A percentile compares a stretch with the other conserved stretches of the same genome.
Evolutionary conservation across 2,888 invertebrate genomes (phyloP).

Genomic region (Automeris io): DNA sequence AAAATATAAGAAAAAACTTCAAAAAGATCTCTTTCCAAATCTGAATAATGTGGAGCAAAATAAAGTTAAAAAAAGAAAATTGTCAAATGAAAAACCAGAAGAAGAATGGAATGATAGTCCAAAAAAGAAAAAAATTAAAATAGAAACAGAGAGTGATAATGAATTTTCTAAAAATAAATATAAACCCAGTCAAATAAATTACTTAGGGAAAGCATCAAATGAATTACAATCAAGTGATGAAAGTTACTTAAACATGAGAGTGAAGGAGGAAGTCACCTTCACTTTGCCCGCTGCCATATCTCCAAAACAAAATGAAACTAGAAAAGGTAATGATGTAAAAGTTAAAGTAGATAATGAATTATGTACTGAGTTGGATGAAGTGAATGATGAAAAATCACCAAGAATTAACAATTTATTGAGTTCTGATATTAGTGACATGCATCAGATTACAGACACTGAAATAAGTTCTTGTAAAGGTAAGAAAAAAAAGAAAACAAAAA

Average conservation of each 20-base stretch:
- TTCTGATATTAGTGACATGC: slow-evolving; percentile 1
- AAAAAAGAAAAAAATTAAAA: slow-evolving; percentile 28
- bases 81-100: slow-evolving; percentile 13
- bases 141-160: slow-evolving; percentile 39
- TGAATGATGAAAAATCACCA: slow-evolving; percentile 8
- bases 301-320: slow-evolving; percentile 16
- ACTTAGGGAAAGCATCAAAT: slow-evolving; percentile 10
- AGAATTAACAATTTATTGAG: neutral
- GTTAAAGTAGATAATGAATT: slow-evolving; percentile 12
- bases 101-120: slow-evolving; percentile 11
- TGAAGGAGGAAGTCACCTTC: slow-evolving; percentile 34
- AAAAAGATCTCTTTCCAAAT: slow-evolving; percentile 16
- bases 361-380: slow-evolving; percentile 13
- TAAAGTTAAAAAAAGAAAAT: slow-evolving; percentile 16
- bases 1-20: slow-evolving; percentile 20
- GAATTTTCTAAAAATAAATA: slow-evolving; percentile 27
- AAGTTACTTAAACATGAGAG: slow-evolving; percentile 32
- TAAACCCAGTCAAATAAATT: slow-evolving; percentile 6
- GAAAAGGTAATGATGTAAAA: slow-evolving; percentile 20
- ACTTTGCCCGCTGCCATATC: slow-evolving; percentile 11
- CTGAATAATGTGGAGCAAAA: slow-evolving; percentile 1
- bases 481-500: slow-evolving; percentile 27
- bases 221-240: slow-evolving; percentile 24
- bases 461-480: slow-evolving; percentile 16
- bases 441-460: slow-evolving; percentile 11